phyloP scores from a whole-genome alignment of 2,113 vertebrate genomes.

The Tonatia bakeri region DNA sequence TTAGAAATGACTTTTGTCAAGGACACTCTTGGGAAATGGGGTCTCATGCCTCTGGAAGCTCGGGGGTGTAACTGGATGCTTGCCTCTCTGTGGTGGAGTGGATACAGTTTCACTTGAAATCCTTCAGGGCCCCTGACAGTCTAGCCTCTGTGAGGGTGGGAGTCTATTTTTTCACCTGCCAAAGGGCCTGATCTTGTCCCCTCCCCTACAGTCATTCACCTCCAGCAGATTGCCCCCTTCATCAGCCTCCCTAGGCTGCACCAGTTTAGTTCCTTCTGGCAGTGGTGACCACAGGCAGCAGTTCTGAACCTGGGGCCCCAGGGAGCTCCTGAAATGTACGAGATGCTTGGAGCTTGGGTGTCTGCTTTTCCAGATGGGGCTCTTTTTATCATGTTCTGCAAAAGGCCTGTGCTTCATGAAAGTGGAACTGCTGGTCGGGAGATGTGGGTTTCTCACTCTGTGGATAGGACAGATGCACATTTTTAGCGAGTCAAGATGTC shows the following conservation, averaged over 20 bases:
- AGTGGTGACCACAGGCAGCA: neutral
- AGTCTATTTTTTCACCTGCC: neutral
- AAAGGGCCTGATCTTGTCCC: neutral
- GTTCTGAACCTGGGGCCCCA: neutral
- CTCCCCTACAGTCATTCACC: neutral
- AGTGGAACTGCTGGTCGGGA: neutral
- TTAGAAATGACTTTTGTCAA: slow-evolving; percentile 37
- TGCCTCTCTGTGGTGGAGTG: neutral
- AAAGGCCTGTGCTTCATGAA: neutral
- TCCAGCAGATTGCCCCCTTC: neutral
- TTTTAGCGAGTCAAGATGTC: neutral
- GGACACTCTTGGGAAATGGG: neutral
- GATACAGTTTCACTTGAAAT: neutral
- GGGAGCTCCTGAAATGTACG: neutral
- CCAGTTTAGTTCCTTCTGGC: neutral
- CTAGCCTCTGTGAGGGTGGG: neutral
- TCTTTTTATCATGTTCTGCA: neutral
- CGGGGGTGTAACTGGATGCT: neutral
- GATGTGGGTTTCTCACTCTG: neutral
- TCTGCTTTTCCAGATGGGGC: neutral
- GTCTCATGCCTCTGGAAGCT: neutral
- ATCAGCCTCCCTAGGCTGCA: neutral
- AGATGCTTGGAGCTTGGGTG: neutral
- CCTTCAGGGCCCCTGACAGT: neutral
- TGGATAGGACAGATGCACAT: neutral